Base-by-base conservation (phyloP, 2,797 vertebrate species). In the Lithobates pipiens region DNA sequence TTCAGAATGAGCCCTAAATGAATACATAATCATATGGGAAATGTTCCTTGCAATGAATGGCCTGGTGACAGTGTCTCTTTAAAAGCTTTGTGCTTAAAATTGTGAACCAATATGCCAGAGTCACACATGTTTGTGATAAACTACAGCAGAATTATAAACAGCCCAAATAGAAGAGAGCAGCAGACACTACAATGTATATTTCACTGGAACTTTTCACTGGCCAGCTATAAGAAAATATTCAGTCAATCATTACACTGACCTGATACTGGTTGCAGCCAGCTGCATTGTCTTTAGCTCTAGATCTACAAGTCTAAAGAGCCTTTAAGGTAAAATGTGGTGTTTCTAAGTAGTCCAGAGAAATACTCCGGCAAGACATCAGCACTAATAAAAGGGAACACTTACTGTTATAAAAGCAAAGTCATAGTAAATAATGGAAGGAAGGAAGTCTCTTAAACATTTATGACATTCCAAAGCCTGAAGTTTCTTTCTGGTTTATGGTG, bases 391-490 rank as follows among this genome's bases (percentile, higher is more conserved):
- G 89, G 93, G 92, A 89, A 92, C 91, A 91, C 88, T 94, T 93
- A 92, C 92, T 92, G 93, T 93, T 93, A 94, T 92, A 89, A 92
- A 95, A 93, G 92, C 91, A 90, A 92, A 94, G 91, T 93, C 94
- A 95, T 96, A 96, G 94, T 94, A 94, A 95, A 94, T 96, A 95
- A 96, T 95, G 95, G 95, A 95, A 94, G 95, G 94, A 95, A 94
- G 94, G 95, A 95, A 94, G 92, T 94, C 95, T 95, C 95, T 96
- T 96, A 96, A 96, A 96, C 92, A 95, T 97, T 97, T 96, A 97
- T 93, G 93, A 93, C 96, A 96, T 97, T 97, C 96, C 95, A 95
- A 93, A 95, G 94, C 93, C 93, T 92, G 92, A 94, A 94, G 94
- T 93, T 93, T 89, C 91, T 93, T 93, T 89, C 91, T 92, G 85